A percentile compares a stretch with the other conserved stretches of the same genome.
Evolutionary conservation across 2,888 invertebrate genomes (phyloP).

Genomic region (Bembecia ichneumoniformis): DNA sequence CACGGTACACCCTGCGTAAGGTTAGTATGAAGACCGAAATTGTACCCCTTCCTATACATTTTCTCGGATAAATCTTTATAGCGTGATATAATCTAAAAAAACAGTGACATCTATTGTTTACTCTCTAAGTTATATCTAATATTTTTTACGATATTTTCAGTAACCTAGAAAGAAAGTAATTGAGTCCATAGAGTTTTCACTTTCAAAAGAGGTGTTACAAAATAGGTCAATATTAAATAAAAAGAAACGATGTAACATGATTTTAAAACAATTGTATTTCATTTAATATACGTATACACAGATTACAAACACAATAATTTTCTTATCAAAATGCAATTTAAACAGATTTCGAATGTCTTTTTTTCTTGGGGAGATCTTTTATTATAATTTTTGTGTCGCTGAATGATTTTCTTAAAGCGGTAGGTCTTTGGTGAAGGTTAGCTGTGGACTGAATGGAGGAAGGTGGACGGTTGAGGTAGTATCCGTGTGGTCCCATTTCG

Average conservation of each 20-base stretch:
- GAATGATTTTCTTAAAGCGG: constrained; percentile 36
- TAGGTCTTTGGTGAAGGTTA: constrained; percentile 21
- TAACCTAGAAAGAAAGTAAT: neutral
- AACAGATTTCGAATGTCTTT: constrained; percentile 55
- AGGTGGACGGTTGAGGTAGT: constrained; percentile 68
- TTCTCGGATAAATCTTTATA: constrained; percentile 26
- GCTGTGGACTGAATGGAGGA: constrained; percentile 30
- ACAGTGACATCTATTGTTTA: constrained; percentile 49
- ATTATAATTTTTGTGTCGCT: constrained; percentile 49
- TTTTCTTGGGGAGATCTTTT: constrained; percentile 44
- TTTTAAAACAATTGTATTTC: no score
- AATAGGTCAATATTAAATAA: no score
- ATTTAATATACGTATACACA: no score
- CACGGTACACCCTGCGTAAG: constrained; percentile 81
- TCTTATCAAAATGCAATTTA: constrained; percentile 12
- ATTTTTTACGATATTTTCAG: neutral
- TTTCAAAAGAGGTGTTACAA: no score
- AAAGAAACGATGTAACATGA: no score
- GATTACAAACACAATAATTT: neutral
- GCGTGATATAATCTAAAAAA: constrained; percentile 32
- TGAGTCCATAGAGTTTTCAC: no score
- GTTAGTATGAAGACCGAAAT: constrained; percentile 68
- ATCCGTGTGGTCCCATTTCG: constrained; percentile 75
- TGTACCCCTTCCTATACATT: constrained; percentile 24
- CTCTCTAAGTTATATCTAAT: neutral